A percentile compares a stretch with the other conserved stretches of the same genome.
phyloP scores from a whole-genome alignment of 2,113 vertebrate species.

The Ceyx cyanopectus region DNA sequence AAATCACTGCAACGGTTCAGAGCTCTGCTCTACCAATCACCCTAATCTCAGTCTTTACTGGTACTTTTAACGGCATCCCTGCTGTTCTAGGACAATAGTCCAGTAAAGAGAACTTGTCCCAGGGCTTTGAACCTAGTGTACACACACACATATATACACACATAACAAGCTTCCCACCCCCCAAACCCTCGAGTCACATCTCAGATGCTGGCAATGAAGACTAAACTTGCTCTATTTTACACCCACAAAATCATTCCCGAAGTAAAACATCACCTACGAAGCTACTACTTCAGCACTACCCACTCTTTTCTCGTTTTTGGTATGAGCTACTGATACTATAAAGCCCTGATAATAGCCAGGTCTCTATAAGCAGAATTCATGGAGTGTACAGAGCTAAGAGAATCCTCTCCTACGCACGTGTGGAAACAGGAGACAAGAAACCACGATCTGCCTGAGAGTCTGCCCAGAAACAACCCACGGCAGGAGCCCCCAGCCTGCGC shows the following conservation, averaged over 20 bases:
- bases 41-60: slow-evolving; percentile 7
- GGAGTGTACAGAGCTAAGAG: neutral
- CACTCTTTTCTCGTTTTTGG: neutral
- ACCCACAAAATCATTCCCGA: neutral
- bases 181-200: neutral
- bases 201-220: neutral
- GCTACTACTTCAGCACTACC: neutral
- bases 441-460: neutral
- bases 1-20: neutral
- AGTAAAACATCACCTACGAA: neutral
- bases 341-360: neutral
- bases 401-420: neutral
- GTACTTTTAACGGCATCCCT: slow-evolving; percentile 35
- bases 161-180: neutral
- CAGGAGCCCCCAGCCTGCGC: neutral
- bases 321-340: neutral
- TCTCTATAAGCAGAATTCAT: neutral
- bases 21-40: slow-evolving; percentile 21
- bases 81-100: slow-evolving; percentile 23
- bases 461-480: neutral
- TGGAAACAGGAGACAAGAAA: neutral
- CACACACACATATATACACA: neutral
- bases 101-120: neutral
- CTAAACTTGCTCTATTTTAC: neutral
- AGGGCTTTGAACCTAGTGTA: neutral